Evolutionary conservation across 2,888 invertebrate genomes (phyloP), one percentile per base, ranked within the genome.

Genomic region (Hemithea aestivaria): DNA sequence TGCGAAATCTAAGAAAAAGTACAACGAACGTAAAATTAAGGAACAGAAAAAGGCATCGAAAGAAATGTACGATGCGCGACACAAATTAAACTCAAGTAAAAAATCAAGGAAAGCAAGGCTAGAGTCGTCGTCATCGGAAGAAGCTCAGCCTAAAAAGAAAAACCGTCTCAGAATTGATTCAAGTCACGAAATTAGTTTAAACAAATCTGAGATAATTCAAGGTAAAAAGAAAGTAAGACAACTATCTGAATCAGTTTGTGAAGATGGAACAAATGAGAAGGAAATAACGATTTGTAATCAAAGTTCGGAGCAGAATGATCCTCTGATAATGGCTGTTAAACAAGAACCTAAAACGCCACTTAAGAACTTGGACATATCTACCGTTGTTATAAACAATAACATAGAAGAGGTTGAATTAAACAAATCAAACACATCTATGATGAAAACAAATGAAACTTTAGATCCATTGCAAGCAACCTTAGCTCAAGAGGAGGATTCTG

Each of bases 11-110:
- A 87, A 87, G 57, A 67, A 69, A 38, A 87, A 87, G 54, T 87
- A 63, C 42, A 66, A 87, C 47, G 71, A 76, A 48, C 74, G 80
- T 2, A 81, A 80, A 58, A 27, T 48, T 4, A 84, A 84, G 54
- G 73, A 84, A 58, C 83, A 81, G 50, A 87, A 83, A 50, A 69
- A 67, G 40, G 84, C 81, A 4, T 87, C 87, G 0, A 71, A 58
- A 48, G 85, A 87, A 72, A 85, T 87, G 83, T 87, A 58, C 46
- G 71, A 77, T 53, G 65, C 85, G 1, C 74, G 87, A 23, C 85
- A 85, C 56, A 63, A 69, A 46, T 40, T 69, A 20, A 62, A 69
- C 31, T 25, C 44, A 24, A n/a, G n/a, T n/a, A 61, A 63, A 42
- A 71, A 66, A 51, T 55, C 46, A 16, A 74, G 62, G 12, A 62